These are phyloP conservation scores for Macaria liturata DNA, from an alignment of 2,888 invertebrate genomes.

Conservation along the genomic window DNA sequence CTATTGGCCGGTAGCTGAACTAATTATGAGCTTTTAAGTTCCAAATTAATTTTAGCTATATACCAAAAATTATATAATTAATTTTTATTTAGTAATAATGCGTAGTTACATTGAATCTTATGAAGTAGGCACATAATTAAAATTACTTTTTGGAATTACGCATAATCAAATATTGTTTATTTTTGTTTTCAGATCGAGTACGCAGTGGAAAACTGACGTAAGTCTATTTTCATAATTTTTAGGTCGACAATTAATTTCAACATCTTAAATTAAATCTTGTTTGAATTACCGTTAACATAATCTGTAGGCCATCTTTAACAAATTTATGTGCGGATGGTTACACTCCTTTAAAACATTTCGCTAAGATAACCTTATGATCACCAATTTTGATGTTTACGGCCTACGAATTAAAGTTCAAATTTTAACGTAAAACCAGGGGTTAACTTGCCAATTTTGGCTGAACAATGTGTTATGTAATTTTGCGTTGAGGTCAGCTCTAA, in stretches of 20 bases:
- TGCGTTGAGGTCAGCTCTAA: slow-evolving; percentile 31
- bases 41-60: too few species aligned
- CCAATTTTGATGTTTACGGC: slow-evolving; percentile 17
- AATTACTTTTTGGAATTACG: too few species aligned
- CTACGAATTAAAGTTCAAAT: slow-evolving; percentile 10
- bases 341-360: slow-evolving; percentile 44
- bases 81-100: too few species aligned
- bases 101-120: too few species aligned
- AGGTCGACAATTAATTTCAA: slow-evolving; percentile 33
- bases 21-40: slow-evolving; percentile 15
- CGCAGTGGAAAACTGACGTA: slow-evolving; percentile 35
- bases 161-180: background rate
- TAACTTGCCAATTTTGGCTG: slow-evolving; percentile 18
- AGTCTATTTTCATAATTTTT: slow-evolving; percentile 33
- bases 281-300: slow-evolving; percentile 48
- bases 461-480: slow-evolving; percentile 35
- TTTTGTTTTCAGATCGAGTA: slow-evolving; percentile 28
- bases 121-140: too few species aligned
- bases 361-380: slow-evolving; percentile 24
- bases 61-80: too few species aligned
- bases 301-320: slow-evolving; percentile 60
- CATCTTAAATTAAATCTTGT: slow-evolving; percentile 37
- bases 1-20: slow-evolving; percentile 47
- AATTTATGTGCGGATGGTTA: slow-evolving; percentile 49
- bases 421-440: slow-evolving; percentile 2